Evolutionary conservation across 1,140 invertebrate species (phyloP).

Genomic region (Paraescarpia echinospica): DNA sequence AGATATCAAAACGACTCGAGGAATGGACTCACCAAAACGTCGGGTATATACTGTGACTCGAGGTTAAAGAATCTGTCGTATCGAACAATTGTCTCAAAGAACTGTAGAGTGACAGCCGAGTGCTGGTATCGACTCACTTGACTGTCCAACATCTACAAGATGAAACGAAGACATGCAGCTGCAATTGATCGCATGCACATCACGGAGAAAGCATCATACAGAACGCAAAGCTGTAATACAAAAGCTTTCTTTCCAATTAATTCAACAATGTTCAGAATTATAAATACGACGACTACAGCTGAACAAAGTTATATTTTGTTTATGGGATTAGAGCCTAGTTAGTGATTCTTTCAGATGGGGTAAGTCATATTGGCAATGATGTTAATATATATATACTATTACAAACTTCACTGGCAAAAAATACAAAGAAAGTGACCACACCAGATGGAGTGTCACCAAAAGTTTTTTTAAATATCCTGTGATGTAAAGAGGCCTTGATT

Average conservation of each 20-base stretch:
- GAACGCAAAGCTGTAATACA: background rate
- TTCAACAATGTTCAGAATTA: background rate
- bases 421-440: background rate
- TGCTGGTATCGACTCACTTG: conserved; percentile 61
- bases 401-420: background rate
- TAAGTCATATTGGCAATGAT: background rate
- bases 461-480: background rate
- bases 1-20: conserved; percentile 7
- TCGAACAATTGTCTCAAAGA: conserved; percentile 63
- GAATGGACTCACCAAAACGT: conserved; percentile 54
- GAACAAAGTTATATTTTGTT: background rate
- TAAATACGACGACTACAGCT: background rate
- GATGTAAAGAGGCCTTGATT: too few relatives aligned
- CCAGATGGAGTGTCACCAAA: background rate
- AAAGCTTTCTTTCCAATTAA: background rate
- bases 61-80: conserved; percentile 65
- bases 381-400: background rate
- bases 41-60: conserved; percentile 61
- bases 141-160: conserved; percentile 56
- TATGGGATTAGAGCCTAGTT: background rate
- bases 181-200: background rate
- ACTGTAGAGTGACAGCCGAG: conserved; percentile 61
- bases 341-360: background rate
- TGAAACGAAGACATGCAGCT: background rate
- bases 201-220: background rate